Percentiles rank a stretch among this genome's conserved stretches.
These are phyloP conservation scores for Acyrthosiphon pisum DNA, from an alignment of 1,140 invertebrate species.

Conservation along the genomic window DNA sequence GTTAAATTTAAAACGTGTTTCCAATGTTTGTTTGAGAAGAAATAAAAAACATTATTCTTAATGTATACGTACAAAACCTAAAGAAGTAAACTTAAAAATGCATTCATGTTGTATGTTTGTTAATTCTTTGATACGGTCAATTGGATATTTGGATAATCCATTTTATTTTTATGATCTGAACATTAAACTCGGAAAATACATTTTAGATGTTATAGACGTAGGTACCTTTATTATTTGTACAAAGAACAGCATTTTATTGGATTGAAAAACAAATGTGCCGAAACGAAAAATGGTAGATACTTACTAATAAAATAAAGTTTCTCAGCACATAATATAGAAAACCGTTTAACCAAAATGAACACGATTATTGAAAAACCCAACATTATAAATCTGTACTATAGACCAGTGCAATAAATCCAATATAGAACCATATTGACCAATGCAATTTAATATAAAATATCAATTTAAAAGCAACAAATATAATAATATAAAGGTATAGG, in stretches of 20 bases:
- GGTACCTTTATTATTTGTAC: neutral
- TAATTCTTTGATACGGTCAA: neutral
- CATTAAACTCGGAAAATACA: neutral
- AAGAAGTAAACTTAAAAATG: neutral
- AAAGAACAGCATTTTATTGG: neutral
- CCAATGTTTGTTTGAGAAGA: neutral
- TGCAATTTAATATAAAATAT: conserved; percentile 11
- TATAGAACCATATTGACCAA: neutral
- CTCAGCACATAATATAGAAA: neutral
- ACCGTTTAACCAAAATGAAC: neutral
- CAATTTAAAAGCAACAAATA: neutral
- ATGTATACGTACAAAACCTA: neutral
- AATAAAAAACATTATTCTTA: neutral
- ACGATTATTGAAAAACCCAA: neutral
- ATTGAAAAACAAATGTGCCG: conserved; percentile 47
- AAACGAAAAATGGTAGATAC: conserved; percentile 15
- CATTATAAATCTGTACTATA: neutral
- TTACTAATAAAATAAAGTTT: conserved; percentile 5
- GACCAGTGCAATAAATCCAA: neutral
- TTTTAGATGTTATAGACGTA: neutral
- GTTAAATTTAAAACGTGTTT: neutral
- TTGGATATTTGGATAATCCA: neutral
- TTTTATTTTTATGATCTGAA: conserved; percentile 32
- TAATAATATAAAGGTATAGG: neutral
- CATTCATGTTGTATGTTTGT: neutral